Conservation (phyloP, 2,797 vertebrate species). For the Fistularia commersonii region DNA sequence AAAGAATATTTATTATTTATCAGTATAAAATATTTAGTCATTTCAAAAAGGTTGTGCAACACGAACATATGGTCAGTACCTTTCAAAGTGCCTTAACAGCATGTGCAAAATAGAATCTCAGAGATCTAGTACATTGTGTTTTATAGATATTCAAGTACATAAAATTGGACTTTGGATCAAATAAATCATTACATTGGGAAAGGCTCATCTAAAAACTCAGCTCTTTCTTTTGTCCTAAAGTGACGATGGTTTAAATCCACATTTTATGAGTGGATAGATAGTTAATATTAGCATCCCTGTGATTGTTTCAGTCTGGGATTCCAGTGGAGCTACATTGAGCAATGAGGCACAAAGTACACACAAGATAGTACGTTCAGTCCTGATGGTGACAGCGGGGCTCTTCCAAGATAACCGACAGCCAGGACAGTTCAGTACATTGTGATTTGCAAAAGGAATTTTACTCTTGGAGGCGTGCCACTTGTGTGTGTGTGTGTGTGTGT, state of each 20-base stretch:
- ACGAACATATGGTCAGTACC: constrained; percentile 56
- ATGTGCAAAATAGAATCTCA: constrained; percentile 71
- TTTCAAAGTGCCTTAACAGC: constrained; percentile 64
- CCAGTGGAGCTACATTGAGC: constrained; percentile 52
- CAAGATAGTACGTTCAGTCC: constrained; percentile 49
- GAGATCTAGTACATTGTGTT: constrained; percentile 44
- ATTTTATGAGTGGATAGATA: constrained; percentile 15
- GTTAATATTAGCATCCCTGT: constrained; percentile 30
- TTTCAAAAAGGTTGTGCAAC: constrained; percentile 71
- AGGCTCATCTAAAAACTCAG: constrained; percentile 27
- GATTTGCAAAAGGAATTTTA: constrained; percentile 43
- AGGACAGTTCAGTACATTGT: constrained; percentile 60
- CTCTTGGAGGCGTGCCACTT: constrained; percentile 31
- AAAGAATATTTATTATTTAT: constrained; percentile 67
- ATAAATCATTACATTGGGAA: no score
- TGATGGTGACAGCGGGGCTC: constrained; percentile 2
- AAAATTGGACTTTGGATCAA: constrained; percentile 54
- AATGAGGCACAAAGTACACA: constrained; percentile 67
- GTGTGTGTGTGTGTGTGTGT: constrained; percentile 17
- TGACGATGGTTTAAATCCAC: constrained; percentile 43
- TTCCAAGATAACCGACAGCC: constrained; percentile 38
- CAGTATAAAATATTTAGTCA: constrained; percentile 70
- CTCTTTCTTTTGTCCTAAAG: constrained; percentile 35
- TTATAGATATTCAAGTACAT: constrained; percentile 30
- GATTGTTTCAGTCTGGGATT: constrained; percentile 48